These are phyloP conservation scores for Ornithoptera alexandrae DNA, from an alignment of 2,888 invertebrate species.

Conservation along the genomic window DNA sequence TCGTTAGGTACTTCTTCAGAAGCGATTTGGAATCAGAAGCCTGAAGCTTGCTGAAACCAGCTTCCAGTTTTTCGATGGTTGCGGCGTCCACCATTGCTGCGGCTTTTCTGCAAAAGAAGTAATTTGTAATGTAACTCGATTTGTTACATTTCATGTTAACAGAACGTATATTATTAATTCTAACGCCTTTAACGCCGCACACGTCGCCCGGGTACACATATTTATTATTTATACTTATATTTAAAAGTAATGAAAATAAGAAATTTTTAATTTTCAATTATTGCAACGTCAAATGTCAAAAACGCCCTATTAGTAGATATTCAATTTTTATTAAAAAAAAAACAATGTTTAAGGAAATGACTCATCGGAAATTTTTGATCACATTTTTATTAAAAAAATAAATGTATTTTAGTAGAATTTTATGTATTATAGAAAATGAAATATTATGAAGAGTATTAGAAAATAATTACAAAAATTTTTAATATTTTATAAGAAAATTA, in stretches of 20 bases:
- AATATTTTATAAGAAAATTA: constrained; percentile 43
- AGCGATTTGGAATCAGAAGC: constrained; percentile 96
- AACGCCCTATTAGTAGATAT: constrained; percentile 19
- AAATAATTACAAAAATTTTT: background rate
- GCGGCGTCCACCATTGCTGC: constrained; percentile 95
- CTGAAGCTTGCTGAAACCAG: constrained; percentile 92
- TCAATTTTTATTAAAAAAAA: constrained; percentile 13
- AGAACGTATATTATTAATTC: constrained; percentile 43
- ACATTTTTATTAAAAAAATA: background rate
- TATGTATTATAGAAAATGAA: background rate
- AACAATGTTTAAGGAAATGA: constrained; percentile 5
- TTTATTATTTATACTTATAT: constrained; percentile 35
- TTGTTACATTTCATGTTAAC: constrained; percentile 1
- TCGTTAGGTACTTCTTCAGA: constrained; percentile 96
- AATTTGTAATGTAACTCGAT: constrained; percentile 13
- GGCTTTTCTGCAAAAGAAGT: constrained; percentile 82
- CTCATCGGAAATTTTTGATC: background rate
- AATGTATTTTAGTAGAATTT: background rate
- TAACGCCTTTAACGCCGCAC: constrained; percentile 75
- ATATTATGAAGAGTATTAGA: background rate
- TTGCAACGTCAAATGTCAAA: constrained; percentile 48
- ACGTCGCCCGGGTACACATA: constrained; percentile 75
- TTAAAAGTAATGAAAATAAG: background rate
- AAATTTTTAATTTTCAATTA: constrained; percentile 37
- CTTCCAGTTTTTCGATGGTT: constrained; percentile 93